A percentile compares a stretch with the other conserved stretches of the same genome.
These are phyloP conservation scores for Leucophenga maculata DNA, from an alignment of 2,888 invertebrate species.

Conservation along the genomic window DNA sequence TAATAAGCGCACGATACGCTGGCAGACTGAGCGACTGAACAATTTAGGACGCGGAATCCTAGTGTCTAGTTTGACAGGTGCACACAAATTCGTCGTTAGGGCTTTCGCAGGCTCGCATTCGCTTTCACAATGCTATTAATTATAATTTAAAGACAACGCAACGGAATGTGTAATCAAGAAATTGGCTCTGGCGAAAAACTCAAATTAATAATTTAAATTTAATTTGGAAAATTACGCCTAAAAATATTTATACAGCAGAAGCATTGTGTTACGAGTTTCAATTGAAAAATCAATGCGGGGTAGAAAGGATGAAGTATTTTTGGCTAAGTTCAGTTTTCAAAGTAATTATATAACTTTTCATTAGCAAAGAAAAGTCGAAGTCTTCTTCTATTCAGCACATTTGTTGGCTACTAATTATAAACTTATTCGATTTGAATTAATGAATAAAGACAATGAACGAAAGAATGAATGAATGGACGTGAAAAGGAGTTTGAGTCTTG, in stretches of 20 bases:
- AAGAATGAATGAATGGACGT: too few relatives aligned
- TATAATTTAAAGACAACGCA: constrained; percentile 41
- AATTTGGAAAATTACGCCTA: constrained; percentile 31
- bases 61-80: not conserved
- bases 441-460: not conserved
- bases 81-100: too few relatives aligned
- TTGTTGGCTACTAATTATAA: constrained; percentile 20
- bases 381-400: too few relatives aligned
- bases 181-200: not conserved
- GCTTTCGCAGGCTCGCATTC: too few relatives aligned
- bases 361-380: not conserved
- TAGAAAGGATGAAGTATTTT: constrained; percentile 28
- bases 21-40: too few relatives aligned
- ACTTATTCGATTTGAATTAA: constrained; percentile 18
- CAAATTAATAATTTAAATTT: constrained; percentile 45
- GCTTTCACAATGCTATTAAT: constrained; percentile 38
- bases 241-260: not conserved
- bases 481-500: too few relatives aligned
- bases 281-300: constrained; percentile 60
- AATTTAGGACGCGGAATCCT: not conserved
- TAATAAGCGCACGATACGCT: too few relatives aligned
- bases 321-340: not conserved
- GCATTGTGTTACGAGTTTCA: constrained; percentile 34
- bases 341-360: constrained; percentile 24
- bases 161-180: not conserved